Conservation (phyloP, 2,113 vertebrate genomes). For the Arizona elegans region DNA sequence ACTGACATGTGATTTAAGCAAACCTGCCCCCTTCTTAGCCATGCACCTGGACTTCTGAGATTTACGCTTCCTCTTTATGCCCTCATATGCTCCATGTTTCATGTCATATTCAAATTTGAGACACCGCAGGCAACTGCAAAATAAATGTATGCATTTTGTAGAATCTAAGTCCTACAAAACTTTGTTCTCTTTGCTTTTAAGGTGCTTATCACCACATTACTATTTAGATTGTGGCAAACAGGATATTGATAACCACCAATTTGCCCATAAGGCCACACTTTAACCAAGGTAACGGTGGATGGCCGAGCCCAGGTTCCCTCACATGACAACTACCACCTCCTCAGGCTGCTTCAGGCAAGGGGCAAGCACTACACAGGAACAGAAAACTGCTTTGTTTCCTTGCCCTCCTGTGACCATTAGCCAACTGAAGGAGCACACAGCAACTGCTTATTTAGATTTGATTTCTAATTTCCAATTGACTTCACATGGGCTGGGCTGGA, state of each 20-base stretch:
- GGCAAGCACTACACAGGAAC: not conserved
- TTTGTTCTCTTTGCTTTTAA: not conserved
- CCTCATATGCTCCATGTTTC: not conserved
- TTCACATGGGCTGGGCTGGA: not conserved
- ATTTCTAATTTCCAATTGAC: not conserved
- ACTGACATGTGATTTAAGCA: not conserved
- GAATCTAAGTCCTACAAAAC: not conserved
- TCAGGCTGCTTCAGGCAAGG: not conserved
- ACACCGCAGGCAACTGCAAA: not conserved
- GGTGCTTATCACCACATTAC: not conserved
- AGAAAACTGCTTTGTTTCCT: not conserved
- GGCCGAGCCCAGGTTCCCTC: not conserved
- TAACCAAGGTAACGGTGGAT: not conserved
- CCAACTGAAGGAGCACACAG: not conserved
- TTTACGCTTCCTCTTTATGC: constrained; percentile 18
- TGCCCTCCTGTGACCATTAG: not conserved
- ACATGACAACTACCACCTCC: not conserved
- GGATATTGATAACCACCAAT: not conserved
- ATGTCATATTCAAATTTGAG: constrained; percentile 11
- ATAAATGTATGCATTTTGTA: not conserved
- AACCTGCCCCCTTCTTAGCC: not conserved
- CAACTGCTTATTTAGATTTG: not conserved
- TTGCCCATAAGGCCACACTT: not conserved
- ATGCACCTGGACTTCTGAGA: constrained; percentile 17
- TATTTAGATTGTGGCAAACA: not conserved